Conservation (phyloP, 2,888 invertebrate species). For the Elmis aenea region DNA sequence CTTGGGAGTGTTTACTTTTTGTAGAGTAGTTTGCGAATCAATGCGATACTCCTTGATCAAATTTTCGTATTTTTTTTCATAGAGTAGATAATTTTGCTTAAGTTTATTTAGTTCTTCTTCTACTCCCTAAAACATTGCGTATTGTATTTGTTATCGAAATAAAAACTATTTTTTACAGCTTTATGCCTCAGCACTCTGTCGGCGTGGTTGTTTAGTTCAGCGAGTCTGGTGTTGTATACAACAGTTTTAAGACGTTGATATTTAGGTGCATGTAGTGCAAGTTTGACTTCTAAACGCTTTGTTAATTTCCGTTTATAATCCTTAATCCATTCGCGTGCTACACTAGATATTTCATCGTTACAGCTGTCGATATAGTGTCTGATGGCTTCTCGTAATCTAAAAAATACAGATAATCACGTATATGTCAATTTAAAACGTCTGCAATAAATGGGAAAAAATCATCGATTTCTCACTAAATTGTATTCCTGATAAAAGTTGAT, state of each 20-base stretch:
- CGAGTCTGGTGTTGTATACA: conserved; percentile 31
- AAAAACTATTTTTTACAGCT: conserved; percentile 16
- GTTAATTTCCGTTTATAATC: conserved; percentile 22
- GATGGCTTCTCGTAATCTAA: conserved; percentile 35
- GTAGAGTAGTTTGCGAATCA: no score
- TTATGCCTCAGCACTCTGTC: conserved; percentile 24
- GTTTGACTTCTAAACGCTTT: conserved; percentile 27
- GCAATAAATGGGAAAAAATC: no score
- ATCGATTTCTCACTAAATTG: no score
- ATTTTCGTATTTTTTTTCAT: conserved; percentile 2
- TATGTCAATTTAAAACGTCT: no score
- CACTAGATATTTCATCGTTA: conserved; percentile 25
- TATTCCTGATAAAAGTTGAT: no score
- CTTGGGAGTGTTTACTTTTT: no score
- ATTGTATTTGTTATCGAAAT: not conserved
- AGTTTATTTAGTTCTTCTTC: conserved; percentile 15
- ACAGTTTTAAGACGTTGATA: conserved; percentile 24
- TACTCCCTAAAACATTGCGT: conserved; percentile 13
- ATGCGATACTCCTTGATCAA: conserved; percentile 2
- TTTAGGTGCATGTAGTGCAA: conserved; percentile 26
- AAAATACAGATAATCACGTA: no score
- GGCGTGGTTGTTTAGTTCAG: conserved; percentile 30
- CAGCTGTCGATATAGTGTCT: conserved; percentile 26
- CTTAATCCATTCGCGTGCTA: conserved; percentile 25
- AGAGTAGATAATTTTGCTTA: not conserved